Evolutionary conservation across 2,888 invertebrate species (phyloP), one percentile per base, ranked within the genome.

Genomic region (Myopa tessellatipennis): DNA sequence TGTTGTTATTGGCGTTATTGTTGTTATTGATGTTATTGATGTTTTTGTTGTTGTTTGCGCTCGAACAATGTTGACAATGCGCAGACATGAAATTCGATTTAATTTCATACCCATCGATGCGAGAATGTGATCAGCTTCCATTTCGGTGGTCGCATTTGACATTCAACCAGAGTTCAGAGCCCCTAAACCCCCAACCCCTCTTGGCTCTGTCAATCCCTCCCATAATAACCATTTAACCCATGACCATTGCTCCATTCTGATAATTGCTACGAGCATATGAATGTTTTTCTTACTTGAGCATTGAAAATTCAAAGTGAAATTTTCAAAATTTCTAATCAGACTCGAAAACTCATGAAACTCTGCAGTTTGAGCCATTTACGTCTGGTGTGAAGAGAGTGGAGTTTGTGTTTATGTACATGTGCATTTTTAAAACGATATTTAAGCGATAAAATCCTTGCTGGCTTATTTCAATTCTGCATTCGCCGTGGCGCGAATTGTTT

Each of bases 31-130:
- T 67, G 36, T 67, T 38, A 38, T 67, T 67, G 67, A 38, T 67
- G 36, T 67, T 67, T 36, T 38, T 67, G 36, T 50, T 34, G 50
- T 8, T 69, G 18, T 26, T 65, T 8, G 40, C 67, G 16, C 36
- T 12, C 7, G 26, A 26, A 67, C 40, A 40, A 14, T 67, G 61
- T 61, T 61, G 73, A 73, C 73, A 73, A 60, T 7, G 55, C 55
- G 45, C 67, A 73, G 73, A 74, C 74, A 74, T 67, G 55, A 38
- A 72, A 72, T 38, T 74, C 26, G 61, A 73, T 63, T 74, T 67
- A 73, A 74, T 74, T 67, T 67, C 40, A 74, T 74, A 74, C 67
- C 67, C 67, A 63, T 52, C 74, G 74, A 67, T 40, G 74, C 55
- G 55, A 74, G 67, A 74, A 74, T 65, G 26, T 65, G 50, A 74